phyloP scores from a whole-genome alignment of 1,140 invertebrate species.

The Samia ricini region DNA sequence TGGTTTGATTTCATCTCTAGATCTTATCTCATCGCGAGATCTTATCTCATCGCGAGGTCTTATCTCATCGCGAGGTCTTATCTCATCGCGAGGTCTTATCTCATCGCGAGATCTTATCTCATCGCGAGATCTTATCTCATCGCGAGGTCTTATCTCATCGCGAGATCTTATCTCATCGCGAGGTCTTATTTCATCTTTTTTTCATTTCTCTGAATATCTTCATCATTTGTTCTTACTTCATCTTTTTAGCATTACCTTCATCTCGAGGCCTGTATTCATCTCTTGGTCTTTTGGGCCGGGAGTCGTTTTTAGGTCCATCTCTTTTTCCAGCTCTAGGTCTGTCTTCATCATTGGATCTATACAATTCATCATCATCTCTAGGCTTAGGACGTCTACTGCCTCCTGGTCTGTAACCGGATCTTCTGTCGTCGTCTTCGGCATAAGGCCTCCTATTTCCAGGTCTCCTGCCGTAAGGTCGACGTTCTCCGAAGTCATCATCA shows the following conservation, averaged over 20 bases:
- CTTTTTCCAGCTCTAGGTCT: slow-evolving; percentile 29
- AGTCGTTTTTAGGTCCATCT: slow-evolving; percentile 23
- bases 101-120: slow-evolving; percentile 36
- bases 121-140: too few relatives aligned
- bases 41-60: slow-evolving; percentile 36
- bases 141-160: too few relatives aligned
- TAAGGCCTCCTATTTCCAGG: slow-evolving; percentile 43
- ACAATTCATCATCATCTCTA: slow-evolving; percentile 45
- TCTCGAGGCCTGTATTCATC: slow-evolving; percentile 37
- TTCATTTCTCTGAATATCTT: too few relatives aligned
- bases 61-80: slow-evolving; percentile 34
- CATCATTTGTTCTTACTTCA: slow-evolving; percentile 35
- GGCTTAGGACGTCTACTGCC: slow-evolving; percentile 38
- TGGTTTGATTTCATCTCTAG: slow-evolving; percentile 31
- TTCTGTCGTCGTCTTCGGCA: slow-evolving; percentile 43
- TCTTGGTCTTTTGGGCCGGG: slow-evolving; percentile 28
- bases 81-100: slow-evolving; percentile 38
- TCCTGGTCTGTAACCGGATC: slow-evolving; percentile 30
- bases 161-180: slow-evolving; percentile 41
- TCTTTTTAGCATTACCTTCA: slow-evolving; percentile 37
- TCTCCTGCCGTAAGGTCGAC: slow-evolving; percentile 51
- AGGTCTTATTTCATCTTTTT: slow-evolving; percentile 38
- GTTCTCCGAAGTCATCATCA: slow-evolving; percentile 74
- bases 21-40: slow-evolving; percentile 39
- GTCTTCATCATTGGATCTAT: slow-evolving; percentile 39